phyloP scores from a whole-genome alignment of 2,888 invertebrate genomes.

The Xanthia togata region DNA sequence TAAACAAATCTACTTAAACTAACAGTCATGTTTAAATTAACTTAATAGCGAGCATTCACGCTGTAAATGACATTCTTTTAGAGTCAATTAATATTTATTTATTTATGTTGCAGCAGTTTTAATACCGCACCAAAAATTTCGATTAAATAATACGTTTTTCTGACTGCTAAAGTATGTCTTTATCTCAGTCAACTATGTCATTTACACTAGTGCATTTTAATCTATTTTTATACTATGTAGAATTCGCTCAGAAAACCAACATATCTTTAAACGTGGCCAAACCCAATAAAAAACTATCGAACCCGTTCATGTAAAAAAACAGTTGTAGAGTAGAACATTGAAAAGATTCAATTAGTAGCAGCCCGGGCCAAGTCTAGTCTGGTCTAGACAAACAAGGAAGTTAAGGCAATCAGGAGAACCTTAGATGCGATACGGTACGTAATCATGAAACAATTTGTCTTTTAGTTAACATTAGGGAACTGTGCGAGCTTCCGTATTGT shows the following conservation, averaged over 20 bases:
- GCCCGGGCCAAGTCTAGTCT: not conserved
- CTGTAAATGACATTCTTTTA: not conserved
- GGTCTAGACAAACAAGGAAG: slow-evolving; percentile 37
- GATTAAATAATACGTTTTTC: not conserved
- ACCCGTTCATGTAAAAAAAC: slow-evolving; percentile 8
- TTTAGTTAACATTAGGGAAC: not conserved
- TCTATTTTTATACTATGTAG: too few relatives aligned
- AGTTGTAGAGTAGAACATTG: slow-evolving; percentile 28
- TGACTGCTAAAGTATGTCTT: not conserved
- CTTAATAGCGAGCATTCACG: not conserved
- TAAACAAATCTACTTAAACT: not conserved
- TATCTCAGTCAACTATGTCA: not conserved
- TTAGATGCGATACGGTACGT: slow-evolving; percentile 6
- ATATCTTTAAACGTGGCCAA: not conserved
- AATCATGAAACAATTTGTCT: slow-evolving; percentile 18
- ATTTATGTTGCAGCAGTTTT: not conserved
- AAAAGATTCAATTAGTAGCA: slow-evolving; percentile 43
- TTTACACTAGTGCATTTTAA: not conserved
- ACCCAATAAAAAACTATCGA: not conserved
- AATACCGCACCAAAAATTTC: not conserved
- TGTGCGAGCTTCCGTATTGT: too few relatives aligned
- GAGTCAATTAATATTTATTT: not conserved
- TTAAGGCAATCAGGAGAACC: slow-evolving; percentile 2
- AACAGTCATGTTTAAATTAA: not conserved
- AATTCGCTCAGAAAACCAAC: not conserved